These are phyloP conservation scores for Lissocephala sabroskyi DNA, from an alignment of 2,888 invertebrate species.

Conservation along the genomic window DNA sequence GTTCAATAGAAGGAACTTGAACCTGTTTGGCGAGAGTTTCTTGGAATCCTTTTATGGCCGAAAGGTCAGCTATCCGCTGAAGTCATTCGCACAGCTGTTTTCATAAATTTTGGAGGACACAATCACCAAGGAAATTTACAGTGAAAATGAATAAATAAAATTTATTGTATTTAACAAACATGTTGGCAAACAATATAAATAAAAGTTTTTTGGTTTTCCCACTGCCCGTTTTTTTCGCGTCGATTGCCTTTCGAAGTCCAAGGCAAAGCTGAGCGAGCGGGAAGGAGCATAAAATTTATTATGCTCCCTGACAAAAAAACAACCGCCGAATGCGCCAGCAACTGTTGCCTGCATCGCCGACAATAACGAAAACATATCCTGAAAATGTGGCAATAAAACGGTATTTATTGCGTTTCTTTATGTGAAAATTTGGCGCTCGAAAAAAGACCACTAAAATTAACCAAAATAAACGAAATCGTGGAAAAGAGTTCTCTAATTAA, in stretches of 20 bases:
- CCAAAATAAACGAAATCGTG: not conserved
- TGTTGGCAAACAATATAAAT: conserved; percentile 44
- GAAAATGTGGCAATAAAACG: conserved; percentile 42
- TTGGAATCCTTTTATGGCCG: too few species aligned
- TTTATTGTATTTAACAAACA: conserved; percentile 49
- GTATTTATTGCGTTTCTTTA: conserved; percentile 52
- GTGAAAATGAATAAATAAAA: conserved; percentile 21
- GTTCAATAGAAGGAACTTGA: too few species aligned
- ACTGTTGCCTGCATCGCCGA: conserved; percentile 20
- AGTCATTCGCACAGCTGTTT: not conserved
- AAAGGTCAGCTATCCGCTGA: not conserved
- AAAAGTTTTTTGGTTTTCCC: conserved; percentile 2
- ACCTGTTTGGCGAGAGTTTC: not conserved
- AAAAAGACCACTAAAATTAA: too few species aligned
- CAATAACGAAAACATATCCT: conserved; percentile 17
- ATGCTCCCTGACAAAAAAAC: conserved; percentile 14
- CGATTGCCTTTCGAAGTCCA: not conserved
- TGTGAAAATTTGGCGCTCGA: conserved; percentile 36
- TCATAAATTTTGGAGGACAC: conserved; percentile 27
- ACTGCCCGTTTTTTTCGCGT: too few species aligned
- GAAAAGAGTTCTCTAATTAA: too few species aligned
- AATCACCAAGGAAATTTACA: conserved; percentile 23
- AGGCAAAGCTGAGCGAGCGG: conserved; percentile 16
- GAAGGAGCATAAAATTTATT: conserved; percentile 37
- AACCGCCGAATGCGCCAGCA: not conserved